phyloP scores from a whole-genome alignment of 2,888 invertebrate species.

The Teleogryllus oceanicus region DNA sequence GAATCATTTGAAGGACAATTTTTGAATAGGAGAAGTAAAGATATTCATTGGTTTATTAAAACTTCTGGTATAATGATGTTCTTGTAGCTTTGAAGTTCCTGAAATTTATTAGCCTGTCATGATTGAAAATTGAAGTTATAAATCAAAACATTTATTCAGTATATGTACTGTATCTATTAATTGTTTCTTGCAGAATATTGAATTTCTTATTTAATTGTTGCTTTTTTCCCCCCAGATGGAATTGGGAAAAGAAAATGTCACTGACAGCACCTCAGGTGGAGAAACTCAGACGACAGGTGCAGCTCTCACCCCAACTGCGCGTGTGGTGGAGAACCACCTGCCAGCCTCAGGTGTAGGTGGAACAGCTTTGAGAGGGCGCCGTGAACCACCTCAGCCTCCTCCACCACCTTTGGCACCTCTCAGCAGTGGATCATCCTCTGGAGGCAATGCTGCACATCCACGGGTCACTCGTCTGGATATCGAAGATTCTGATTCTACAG shows the following conservation, averaged over 20 bases:
- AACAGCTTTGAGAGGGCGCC: conserved; percentile 45
- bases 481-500: conserved; percentile 52
- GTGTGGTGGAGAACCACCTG: not conserved
- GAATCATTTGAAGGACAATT: too few species aligned
- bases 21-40: too few species aligned
- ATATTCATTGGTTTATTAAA: too few species aligned
- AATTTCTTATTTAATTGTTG: not conserved
- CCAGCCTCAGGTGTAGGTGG: conserved; percentile 38
- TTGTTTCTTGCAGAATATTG: too few species aligned
- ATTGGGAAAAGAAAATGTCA: not conserved
- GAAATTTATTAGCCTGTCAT: too few species aligned
- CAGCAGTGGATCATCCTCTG: conserved; percentile 38
- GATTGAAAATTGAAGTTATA: too few species aligned
- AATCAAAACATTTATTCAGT: too few species aligned
- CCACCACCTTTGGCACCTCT: conserved; percentile 53
- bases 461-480: conserved; percentile 43
- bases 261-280: conserved; percentile 20
- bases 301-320: not conserved
- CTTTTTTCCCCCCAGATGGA: not conserved
- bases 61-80: too few species aligned
- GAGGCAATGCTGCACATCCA: conserved; percentile 33
- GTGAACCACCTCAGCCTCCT: conserved; percentile 50
- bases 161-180: too few species aligned
- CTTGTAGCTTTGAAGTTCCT: too few species aligned
- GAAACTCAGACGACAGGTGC: not conserved